phyloP scores from a whole-genome alignment of 2,113 vertebrate genomes.

The Nibea coibor region DNA sequence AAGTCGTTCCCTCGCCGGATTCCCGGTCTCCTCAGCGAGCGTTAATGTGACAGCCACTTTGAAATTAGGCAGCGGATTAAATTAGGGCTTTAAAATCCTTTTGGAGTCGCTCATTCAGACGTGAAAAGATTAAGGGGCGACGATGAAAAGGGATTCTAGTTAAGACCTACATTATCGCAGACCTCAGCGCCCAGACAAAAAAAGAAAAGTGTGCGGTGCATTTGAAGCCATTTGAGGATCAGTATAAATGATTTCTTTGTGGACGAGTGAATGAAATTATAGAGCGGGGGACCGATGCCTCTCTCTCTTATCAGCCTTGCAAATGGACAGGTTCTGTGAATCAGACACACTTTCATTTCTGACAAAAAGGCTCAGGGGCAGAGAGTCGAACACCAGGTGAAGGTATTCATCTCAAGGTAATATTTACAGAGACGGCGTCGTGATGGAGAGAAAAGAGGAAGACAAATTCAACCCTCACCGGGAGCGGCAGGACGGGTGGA shows the following conservation, averaged over 20 bases:
- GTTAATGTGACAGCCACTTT: slow-evolving; percentile 74
- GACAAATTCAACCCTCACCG: slow-evolving; percentile 33
- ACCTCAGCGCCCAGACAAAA: slow-evolving; percentile 49
- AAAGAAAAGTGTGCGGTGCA: slow-evolving; percentile 50
- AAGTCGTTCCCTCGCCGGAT: slow-evolving; percentile 13
- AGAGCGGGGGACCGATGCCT: slow-evolving; percentile 41
- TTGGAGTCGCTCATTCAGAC: slow-evolving; percentile 80
- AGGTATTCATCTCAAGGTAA: slow-evolving; percentile 64
- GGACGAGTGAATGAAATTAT: slow-evolving; percentile 73
- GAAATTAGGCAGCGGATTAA: slow-evolving; percentile 80
- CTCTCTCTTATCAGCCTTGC: slow-evolving; percentile 54
- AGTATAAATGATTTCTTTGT: slow-evolving; percentile 75
- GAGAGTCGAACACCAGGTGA: slow-evolving; percentile 49
- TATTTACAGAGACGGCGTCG: slow-evolving; percentile 43
- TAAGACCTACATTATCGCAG: slow-evolving; percentile 74
- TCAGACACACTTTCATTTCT: slow-evolving; percentile 61
- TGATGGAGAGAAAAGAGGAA: background rate
- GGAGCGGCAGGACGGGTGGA: background rate
- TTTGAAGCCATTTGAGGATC: slow-evolving; percentile 69
- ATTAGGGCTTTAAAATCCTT: slow-evolving; percentile 79
- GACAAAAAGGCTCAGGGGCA: slow-evolving; percentile 56
- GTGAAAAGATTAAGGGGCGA: slow-evolving; percentile 76
- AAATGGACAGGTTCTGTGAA: slow-evolving; percentile 58
- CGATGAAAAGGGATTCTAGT: slow-evolving; percentile 79
- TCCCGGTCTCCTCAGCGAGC: slow-evolving; percentile 47